Evolutionary conservation across 1,140 invertebrate genomes (phyloP).

Genomic region (Musca domestica): DNA sequence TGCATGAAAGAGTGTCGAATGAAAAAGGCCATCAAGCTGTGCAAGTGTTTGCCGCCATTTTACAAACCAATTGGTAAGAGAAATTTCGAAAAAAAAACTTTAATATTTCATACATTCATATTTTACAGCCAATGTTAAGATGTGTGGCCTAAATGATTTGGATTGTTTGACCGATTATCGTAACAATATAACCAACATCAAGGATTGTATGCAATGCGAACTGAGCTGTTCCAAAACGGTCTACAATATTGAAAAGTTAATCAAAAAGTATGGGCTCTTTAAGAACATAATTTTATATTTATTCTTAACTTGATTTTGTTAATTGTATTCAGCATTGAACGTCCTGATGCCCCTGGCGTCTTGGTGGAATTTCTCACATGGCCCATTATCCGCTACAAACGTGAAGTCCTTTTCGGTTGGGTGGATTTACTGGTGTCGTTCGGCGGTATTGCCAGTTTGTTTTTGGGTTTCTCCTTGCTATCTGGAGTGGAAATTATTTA

Average conservation of each 20-base stretch:
- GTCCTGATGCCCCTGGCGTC: constrained; percentile 36
- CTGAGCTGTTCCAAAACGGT: constrained; percentile 69
- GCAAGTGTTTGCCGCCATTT: constrained; percentile 68
- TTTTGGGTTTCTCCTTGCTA: constrained; percentile 71
- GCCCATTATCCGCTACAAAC: constrained; percentile 71
- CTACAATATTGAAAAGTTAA: constrained; percentile 70
- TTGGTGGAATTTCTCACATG: constrained; percentile 64
- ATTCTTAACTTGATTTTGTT: neutral
- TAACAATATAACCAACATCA: constrained; percentile 60
- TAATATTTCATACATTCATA: neutral
- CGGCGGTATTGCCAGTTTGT: constrained; percentile 67
- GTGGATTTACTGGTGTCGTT: constrained; percentile 68
- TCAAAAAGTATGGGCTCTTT: constrained; percentile 60
- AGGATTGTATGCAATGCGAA: constrained; percentile 63
- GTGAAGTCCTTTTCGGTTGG: constrained; percentile 75
- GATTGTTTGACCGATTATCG: constrained; percentile 59
- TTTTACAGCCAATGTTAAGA: constrained; percentile 40
- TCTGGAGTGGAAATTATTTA: constrained; percentile 72
- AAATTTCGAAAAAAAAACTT: neutral
- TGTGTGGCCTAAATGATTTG: constrained; percentile 60
- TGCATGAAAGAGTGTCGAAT: constrained; percentile 70
- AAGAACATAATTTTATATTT: neutral
- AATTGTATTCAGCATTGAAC: constrained; percentile 31
- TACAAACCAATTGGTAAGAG: constrained; percentile 58
- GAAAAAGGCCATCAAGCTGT: constrained; percentile 59